phyloP scores from a whole-genome alignment of 2,888 invertebrate genomes.

The Tipula confusa region DNA sequence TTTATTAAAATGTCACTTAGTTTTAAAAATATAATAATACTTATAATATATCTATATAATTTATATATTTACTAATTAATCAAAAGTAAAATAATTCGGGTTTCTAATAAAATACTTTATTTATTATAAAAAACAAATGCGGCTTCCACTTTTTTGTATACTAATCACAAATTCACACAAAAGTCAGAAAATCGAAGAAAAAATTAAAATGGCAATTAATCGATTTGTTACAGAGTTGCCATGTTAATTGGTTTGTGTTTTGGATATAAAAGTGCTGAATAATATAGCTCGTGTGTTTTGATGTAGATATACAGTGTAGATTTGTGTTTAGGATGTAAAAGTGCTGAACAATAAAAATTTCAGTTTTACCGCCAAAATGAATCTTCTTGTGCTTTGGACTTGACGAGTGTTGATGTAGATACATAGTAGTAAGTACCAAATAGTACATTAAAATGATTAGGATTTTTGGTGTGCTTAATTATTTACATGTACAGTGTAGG shows the following conservation, averaged over 20 bases:
- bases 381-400: too few species aligned
- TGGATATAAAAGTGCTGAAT: not conserved
- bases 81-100: not conserved
- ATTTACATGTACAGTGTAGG: too few species aligned
- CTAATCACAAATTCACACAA: not conserved
- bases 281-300: too few species aligned
- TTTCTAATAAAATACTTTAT: not conserved
- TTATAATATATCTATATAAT: not conserved
- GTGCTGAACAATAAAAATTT: too few species aligned
- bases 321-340: too few species aligned
- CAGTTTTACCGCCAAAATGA: too few species aligned
- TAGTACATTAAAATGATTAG: too few species aligned
- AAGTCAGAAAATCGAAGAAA: not conserved
- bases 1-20: not conserved
- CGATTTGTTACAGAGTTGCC: not conserved
- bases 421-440: too few species aligned
- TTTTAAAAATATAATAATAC: not conserved
- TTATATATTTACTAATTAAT: not conserved
- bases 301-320: too few species aligned
- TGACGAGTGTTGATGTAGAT: too few species aligned
- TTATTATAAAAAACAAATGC: not conserved
- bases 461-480: too few species aligned
- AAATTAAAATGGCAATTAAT: constrained; percentile 12
- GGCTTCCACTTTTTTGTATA: not conserved
- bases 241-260: not conserved